Percentiles rank a stretch among this genome's conserved stretches.
These are phyloP conservation scores for Drosophila histrio DNA, from an alignment of 2,888 invertebrate species.

Conservation along the genomic window DNA sequence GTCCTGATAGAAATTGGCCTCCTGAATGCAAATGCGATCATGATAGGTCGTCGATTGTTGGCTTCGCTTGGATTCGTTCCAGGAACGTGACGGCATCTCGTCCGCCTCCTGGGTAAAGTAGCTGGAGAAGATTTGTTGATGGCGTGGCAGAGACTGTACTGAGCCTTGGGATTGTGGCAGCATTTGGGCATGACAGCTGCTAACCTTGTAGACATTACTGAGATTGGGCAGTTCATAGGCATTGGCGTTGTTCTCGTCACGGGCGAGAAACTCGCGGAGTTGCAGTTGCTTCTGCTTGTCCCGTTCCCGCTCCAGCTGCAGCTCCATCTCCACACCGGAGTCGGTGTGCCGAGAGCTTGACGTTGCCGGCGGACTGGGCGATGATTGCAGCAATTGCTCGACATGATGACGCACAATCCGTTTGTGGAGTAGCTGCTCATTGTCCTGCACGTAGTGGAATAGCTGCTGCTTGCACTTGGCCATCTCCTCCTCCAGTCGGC, in stretches of 20 bases:
- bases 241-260: slow-evolving; percentile 58
- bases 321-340: slow-evolving; percentile 6
- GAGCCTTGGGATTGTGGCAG: background rate
- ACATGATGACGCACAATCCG: slow-evolving; percentile 39
- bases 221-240: slow-evolving; percentile 54
- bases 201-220: slow-evolving; percentile 40
- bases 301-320: slow-evolving; percentile 19
- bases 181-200: slow-evolving; percentile 18
- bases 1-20: slow-evolving; percentile 16
- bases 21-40: slow-evolving; percentile 18
- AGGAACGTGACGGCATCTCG: background rate
- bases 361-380: background rate
- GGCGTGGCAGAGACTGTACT: background rate
- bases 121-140: background rate
- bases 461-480: slow-evolving; percentile 56
- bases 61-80: slow-evolving; percentile 8
- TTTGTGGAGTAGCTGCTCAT: slow-evolving; percentile 40
- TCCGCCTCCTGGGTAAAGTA: background rate
- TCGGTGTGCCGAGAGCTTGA: slow-evolving; percentile 1
- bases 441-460: slow-evolving; percentile 44
- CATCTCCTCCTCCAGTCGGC: slow-evolving; percentile 51
- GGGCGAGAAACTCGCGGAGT: slow-evolving; percentile 49
- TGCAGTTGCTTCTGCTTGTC: slow-evolving; percentile 46
- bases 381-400: slow-evolving; percentile 31
- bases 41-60: background rate